phyloP scores from a whole-genome alignment of 2,888 invertebrate species.

The Dicyrtoma fusca region DNA sequence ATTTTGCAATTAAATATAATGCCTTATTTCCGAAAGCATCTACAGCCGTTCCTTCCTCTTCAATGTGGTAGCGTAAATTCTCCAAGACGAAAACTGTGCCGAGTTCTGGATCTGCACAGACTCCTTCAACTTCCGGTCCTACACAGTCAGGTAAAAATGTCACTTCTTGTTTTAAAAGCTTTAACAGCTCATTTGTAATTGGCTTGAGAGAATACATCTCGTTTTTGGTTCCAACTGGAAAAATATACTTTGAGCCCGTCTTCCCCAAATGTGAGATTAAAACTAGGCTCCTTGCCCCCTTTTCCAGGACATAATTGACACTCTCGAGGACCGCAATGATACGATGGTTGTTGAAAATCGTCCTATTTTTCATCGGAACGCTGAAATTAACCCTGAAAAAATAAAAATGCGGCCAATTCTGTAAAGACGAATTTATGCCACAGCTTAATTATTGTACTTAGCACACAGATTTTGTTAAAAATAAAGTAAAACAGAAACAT shows the following conservation, averaged over 20 bases:
- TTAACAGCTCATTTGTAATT: constrained; percentile 87
- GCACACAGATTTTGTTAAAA: no score
- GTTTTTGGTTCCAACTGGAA: constrained; percentile 90
- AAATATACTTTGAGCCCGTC: no score
- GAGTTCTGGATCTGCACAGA: constrained; percentile 82
- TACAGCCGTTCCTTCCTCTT: constrained; percentile 97
- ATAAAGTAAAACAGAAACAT: neutral
- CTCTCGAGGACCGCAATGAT: constrained; percentile 94
- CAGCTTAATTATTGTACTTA: no score
- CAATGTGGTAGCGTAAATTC: constrained; percentile 93
- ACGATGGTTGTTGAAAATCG: constrained; percentile 96
- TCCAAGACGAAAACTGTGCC: constrained; percentile 93
- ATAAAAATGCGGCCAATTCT: neutral
- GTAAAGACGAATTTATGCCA: no score
- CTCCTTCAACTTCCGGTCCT: constrained; percentile 85
- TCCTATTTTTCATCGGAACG: constrained; percentile 94
- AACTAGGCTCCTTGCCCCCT: constrained; percentile 93
- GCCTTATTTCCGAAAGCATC: constrained; percentile 88
- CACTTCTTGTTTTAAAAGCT: constrained; percentile 67
- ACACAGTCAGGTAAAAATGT: constrained; percentile 83
- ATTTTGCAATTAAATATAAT: no score
- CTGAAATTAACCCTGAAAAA: constrained; percentile 93
- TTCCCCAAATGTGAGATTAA: constrained; percentile 97
- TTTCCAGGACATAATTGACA: constrained; percentile 87
- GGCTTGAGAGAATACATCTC: constrained; percentile 89